A percentile compares a stretch with the other conserved stretches of the same genome.
phyloP scores from a whole-genome alignment of 2,888 invertebrate species.

The Eupeodes luniger region DNA sequence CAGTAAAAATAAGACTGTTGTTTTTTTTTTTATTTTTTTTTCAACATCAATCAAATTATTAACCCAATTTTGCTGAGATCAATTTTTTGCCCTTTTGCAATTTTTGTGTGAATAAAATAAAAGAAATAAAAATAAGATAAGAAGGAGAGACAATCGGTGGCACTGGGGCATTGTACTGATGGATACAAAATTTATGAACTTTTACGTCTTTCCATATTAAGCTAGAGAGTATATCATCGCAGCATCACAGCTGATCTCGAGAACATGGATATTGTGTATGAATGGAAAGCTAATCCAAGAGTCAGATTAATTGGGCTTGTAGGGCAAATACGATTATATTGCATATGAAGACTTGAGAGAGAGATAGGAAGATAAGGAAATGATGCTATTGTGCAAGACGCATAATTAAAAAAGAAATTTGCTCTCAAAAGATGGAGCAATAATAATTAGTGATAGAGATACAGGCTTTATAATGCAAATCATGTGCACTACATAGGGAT shows the following conservation, averaged over 20 bases:
- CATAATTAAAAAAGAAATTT: neutral
- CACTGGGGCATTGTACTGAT: conserved; percentile 57
- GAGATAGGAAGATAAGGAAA: conserved; percentile 47
- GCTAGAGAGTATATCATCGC: neutral
- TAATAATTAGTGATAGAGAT: conserved; percentile 35
- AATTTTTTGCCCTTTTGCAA: conserved; percentile 76
- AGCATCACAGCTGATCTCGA: conserved; percentile 65
- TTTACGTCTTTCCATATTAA: neutral
- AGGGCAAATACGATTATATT: conserved; percentile 57
- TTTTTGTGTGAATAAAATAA: conserved; percentile 70
- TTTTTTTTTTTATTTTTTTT: conserved; percentile 34
- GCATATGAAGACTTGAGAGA: conserved; percentile 3
- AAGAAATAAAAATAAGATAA: neutral
- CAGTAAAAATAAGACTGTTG: neutral
- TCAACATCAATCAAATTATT: conserved; percentile 75
- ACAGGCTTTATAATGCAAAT: neutral
- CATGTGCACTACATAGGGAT: neutral
- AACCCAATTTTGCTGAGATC: conserved; percentile 74
- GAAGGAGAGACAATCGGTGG: conserved; percentile 61
- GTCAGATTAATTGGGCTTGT: conserved; percentile 69
- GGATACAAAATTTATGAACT: neutral
- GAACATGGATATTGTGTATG: conserved; percentile 26
- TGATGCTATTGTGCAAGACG: neutral
- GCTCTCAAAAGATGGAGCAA: conserved; percentile 1
- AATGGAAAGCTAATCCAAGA: conserved; percentile 54